phyloP scores from a whole-genome alignment of 2,797 vertebrate genomes.

The Leptodactylus fallax region DNA sequence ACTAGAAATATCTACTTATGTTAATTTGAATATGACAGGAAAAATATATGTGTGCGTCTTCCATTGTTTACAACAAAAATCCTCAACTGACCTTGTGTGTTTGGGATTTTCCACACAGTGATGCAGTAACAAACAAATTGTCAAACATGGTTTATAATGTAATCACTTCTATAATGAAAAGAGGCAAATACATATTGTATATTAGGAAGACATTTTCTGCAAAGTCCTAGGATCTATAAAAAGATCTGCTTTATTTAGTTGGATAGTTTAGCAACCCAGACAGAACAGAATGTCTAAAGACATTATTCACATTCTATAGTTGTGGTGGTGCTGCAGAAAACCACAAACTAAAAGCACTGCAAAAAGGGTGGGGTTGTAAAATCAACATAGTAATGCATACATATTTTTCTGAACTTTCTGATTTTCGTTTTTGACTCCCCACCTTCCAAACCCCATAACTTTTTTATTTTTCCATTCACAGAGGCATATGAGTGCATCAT shows the following conservation, averaged over 20 bases:
- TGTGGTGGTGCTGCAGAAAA: too few species aligned
- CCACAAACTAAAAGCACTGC: too few species aligned
- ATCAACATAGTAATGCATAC: too few species aligned
- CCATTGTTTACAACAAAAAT: background rate
- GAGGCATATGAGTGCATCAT: too few species aligned
- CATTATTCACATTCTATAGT: background rate
- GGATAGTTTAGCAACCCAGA: background rate
- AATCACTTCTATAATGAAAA: slow-evolving; percentile 5
- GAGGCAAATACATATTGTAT: background rate
- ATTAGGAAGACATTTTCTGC: background rate
- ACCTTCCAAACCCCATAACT: too few species aligned
- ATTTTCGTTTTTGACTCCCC: too few species aligned
- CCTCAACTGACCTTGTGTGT: background rate
- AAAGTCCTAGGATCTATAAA: slow-evolving; percentile 1
- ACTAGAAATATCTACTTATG: too few species aligned
- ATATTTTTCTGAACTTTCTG: too few species aligned
- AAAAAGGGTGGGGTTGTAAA: too few species aligned
- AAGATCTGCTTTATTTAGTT: background rate
- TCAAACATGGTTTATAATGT: slow-evolving; percentile 5
- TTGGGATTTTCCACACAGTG: slow-evolving; percentile 15
- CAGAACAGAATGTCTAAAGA: background rate
- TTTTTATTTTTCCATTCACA: too few species aligned
- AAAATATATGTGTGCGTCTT: background rate
- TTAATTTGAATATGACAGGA: background rate
- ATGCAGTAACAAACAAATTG: background rate